Percentiles rank a stretch among this genome's conserved stretches.
phyloP scores from a whole-genome alignment of 53 echinoderm and acorn worm genomes.

The Henricia sp. region DNA sequence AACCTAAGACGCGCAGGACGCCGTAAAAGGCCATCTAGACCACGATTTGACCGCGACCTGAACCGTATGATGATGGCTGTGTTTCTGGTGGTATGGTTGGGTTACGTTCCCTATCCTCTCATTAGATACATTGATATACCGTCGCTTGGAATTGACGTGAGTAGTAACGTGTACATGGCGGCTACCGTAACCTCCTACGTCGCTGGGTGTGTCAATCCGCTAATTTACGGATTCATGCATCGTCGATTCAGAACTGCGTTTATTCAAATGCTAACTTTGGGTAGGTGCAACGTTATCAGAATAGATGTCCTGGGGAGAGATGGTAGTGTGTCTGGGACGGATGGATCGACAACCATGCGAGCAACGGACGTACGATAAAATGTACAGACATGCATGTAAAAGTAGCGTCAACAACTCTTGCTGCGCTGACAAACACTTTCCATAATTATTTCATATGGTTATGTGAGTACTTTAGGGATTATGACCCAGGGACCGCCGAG shows the following conservation, averaged over 20 bases:
- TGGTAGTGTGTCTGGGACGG: constrained; percentile 25
- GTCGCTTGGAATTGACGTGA: constrained; percentile 6
- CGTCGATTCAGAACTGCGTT: constrained; percentile 53
- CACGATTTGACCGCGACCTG: constrained; percentile 41
- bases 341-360: constrained; percentile 14
- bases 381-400: too few species aligned
- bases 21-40: not conserved
- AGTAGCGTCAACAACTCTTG: too few species aligned
- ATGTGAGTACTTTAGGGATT: too few species aligned
- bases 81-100: constrained; percentile 49
- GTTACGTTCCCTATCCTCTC: constrained; percentile 55
- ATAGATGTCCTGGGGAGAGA: constrained; percentile 9
- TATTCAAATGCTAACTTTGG: constrained; percentile 57
- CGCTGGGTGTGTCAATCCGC: constrained; percentile 55
- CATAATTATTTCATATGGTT: too few species aligned
- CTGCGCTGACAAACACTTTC: too few species aligned
- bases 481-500: too few species aligned
- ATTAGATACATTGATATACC: constrained; percentile 42
- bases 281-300: constrained; percentile 23
- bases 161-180: constrained; percentile 55
- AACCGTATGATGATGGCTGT: constrained; percentile 63
- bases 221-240: constrained; percentile 63
- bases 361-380: too few species aligned
- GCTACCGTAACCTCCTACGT: constrained; percentile 41
- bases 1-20: not conserved